A percentile compares a stretch with the other conserved stretches of the same genome.
Conservation (phyloP, 1,140 invertebrate species). For the Carposina sasakii region DNA sequence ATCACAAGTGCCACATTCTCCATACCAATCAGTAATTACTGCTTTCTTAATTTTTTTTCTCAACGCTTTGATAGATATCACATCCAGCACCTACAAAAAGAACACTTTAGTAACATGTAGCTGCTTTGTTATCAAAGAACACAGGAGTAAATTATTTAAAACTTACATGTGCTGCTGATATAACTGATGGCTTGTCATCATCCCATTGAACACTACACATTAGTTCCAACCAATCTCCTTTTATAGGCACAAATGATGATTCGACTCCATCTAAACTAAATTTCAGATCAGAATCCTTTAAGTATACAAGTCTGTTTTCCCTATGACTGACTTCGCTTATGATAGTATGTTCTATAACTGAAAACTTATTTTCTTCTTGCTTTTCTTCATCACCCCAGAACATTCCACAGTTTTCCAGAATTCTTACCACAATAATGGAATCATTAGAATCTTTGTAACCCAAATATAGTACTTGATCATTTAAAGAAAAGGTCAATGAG, state of each 20-base stretch:
- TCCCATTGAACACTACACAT: constrained; percentile 73
- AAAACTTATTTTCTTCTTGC: constrained; percentile 46
- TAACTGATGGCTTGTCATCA: constrained; percentile 54
- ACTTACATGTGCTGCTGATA: constrained; percentile 40
- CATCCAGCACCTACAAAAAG: constrained; percentile 73
- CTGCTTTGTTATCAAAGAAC: too few relatives aligned
- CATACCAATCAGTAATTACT: constrained; percentile 72
- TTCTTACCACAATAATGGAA: constrained; percentile 41
- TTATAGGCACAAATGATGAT: constrained; percentile 65
- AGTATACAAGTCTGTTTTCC: constrained; percentile 63
- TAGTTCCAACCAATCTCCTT: constrained; percentile 79
- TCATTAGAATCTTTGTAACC: constrained; percentile 48
- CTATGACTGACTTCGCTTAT: constrained; percentile 72
- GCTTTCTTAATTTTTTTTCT: constrained; percentile 70
- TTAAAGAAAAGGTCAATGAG: constrained; percentile 34
- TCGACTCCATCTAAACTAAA: constrained; percentile 73
- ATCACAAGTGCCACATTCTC: constrained; percentile 63
- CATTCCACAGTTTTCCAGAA: constrained; percentile 47
- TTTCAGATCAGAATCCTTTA: constrained; percentile 67
- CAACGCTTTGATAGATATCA: constrained; percentile 73
- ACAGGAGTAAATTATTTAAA: background rate
- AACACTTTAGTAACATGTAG: too few relatives aligned
- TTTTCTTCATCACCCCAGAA: constrained; percentile 50
- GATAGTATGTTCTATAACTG: constrained; percentile 64
- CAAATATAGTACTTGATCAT: constrained; percentile 58